These are phyloP conservation scores for Arrhamphus sclerolepis DNA, from an alignment of 2,797 vertebrate species.

Conservation along the genomic window DNA sequence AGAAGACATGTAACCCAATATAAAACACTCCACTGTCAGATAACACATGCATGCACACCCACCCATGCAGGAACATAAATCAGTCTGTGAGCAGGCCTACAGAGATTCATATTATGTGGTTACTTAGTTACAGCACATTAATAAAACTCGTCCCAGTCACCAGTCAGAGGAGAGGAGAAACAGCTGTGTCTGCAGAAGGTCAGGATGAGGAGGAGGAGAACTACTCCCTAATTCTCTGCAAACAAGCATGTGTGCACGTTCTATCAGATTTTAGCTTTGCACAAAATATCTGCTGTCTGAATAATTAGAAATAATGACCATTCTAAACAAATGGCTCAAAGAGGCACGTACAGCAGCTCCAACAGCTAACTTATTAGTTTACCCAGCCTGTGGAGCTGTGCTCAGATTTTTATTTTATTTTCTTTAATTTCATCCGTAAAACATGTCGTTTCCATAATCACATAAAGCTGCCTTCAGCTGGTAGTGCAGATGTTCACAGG, in stretches of 20 bases:
- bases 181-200: constrained; percentile 68
- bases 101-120: constrained; percentile 73
- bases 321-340: constrained; percentile 30
- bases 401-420: constrained; percentile 26
- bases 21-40: constrained; percentile 25
- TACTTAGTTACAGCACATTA: constrained; percentile 78
- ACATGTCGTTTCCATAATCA: constrained; percentile 45
- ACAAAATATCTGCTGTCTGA: constrained; percentile 29
- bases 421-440: constrained; percentile 33
- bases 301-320: constrained; percentile 26
- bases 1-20: constrained; percentile 24
- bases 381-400: constrained; percentile 11
- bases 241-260: constrained; percentile 23
- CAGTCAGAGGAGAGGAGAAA: constrained; percentile 61
- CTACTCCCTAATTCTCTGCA: constrained; percentile 48
- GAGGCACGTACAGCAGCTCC: constrained; percentile 38
- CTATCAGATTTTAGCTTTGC: constrained; percentile 26
- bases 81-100: constrained; percentile 55
- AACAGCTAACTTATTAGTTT: constrained; percentile 32
- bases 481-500: constrained; percentile 48
- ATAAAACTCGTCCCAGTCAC: constrained; percentile 66
- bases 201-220: constrained; percentile 57
- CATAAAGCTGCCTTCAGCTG: constrained; percentile 62
- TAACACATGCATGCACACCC: constrained; percentile 36
- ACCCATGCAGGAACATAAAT: constrained; percentile 62